Evolutionary conservation across 2,113 vertebrate genomes (phyloP).

Genomic region (Seriola rivoliana): DNA sequence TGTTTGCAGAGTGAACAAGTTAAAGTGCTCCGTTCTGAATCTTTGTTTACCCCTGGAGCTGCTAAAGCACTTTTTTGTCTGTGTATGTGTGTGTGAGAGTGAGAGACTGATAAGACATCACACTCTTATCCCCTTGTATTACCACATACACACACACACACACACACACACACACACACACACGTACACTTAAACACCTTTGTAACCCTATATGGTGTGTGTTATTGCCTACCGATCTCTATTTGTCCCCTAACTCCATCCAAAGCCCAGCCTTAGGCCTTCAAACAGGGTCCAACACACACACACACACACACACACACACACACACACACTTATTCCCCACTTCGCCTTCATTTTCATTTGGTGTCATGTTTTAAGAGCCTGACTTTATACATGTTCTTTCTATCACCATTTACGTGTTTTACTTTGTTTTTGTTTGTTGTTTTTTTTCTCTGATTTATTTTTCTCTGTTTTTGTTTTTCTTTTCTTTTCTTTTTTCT

Average conservation of each 20-base stretch:
- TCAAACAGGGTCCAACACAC: constrained; percentile 71
- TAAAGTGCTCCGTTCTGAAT: constrained; percentile 76
- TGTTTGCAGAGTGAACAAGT: constrained; percentile 63
- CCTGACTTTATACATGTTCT: constrained; percentile 44
- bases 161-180: constrained; percentile 28
- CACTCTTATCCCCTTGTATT: constrained; percentile 50
- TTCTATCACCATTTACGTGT: constrained; percentile 23
- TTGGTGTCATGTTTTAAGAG: constrained; percentile 56
- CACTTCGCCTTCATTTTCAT: constrained; percentile 53
- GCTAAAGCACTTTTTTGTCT: constrained; percentile 73
- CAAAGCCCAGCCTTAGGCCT: constrained; percentile 72
- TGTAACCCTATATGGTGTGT: constrained; percentile 59
- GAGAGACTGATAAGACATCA: constrained; percentile 51
- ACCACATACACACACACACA: constrained; percentile 30
- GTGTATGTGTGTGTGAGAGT: constrained; percentile 7
- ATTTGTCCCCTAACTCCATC: constrained; percentile 52
- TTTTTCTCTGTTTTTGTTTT: constrained; percentile 28
- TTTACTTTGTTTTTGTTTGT: constrained; percentile 23
- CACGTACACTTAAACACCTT: constrained; percentile 24
- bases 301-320: constrained; percentile 31
- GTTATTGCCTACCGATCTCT: constrained; percentile 67
- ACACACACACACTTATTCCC: constrained; percentile 36
- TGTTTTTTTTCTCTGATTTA: constrained; percentile 58
- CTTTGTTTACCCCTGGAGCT: constrained; percentile 77
- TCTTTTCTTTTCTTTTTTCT: constrained; percentile 19